A percentile compares a stretch with the other conserved stretches of the same genome.
Evolutionary conservation across 2,113 vertebrate genomes (phyloP).

Genomic region (Scatophagus argus): DNA sequence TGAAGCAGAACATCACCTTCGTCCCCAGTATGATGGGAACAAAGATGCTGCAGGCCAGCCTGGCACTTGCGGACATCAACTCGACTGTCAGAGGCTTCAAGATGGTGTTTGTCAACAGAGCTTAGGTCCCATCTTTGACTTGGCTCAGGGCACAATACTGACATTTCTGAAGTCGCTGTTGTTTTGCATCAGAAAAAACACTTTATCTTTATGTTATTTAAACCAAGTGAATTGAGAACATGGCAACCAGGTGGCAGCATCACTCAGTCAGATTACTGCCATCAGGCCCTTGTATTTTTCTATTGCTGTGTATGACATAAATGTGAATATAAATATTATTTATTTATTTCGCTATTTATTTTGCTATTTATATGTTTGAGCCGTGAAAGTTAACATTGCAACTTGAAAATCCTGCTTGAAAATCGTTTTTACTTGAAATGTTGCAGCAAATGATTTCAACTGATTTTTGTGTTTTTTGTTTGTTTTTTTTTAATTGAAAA

Average conservation of each 20-base stretch:
- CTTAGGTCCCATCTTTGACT: slow-evolving; percentile 15
- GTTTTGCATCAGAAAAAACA: background rate
- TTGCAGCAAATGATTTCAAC: background rate
- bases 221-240: background rate
- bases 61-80: slow-evolving; percentile 49
- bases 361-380: slow-evolving; percentile 8
- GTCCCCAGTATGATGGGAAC: slow-evolving; percentile 59
- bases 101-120: slow-evolving; percentile 61
- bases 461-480: background rate
- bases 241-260: background rate
- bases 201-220: background rate
- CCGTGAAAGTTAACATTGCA: background rate
- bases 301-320: background rate
- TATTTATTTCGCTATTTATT: slow-evolving; percentile 40
- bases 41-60: slow-evolving; percentile 77
- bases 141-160: background rate
- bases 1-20: slow-evolving; percentile 54
- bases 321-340: slow-evolving; percentile 36
- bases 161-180: background rate
- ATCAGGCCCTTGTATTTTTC: background rate
- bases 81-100: slow-evolving; percentile 69
- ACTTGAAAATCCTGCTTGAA: background rate
- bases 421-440: background rate
- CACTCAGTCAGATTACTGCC: background rate
- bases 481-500: slow-evolving; percentile 21